These are phyloP conservation scores for Nasonia longicornis DNA, from an alignment of 1,140 invertebrate species.

Conservation along the genomic window DNA sequence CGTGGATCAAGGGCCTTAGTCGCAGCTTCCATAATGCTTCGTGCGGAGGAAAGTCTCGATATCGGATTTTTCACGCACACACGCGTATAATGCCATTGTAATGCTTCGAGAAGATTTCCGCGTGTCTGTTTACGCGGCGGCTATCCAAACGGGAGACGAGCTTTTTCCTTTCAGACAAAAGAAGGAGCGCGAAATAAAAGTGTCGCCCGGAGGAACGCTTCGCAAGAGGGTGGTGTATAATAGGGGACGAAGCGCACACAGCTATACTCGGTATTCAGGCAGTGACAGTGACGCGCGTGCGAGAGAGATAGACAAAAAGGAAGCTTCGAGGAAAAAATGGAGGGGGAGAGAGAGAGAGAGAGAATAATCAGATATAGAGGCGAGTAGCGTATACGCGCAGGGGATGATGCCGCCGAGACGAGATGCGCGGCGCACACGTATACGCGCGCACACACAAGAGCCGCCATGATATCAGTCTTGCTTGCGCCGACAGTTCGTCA, in stretches of 20 bases:
- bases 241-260: not conserved
- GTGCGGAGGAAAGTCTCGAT: not conserved
- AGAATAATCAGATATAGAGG: constrained; percentile 43
- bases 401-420: constrained; percentile 21
- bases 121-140: not conserved
- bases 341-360: constrained; percentile 46
- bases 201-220: not conserved
- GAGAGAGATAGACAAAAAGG: constrained; percentile 49
- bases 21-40: constrained; percentile 44
- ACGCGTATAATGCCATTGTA: constrained; percentile 10
- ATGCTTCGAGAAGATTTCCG: not conserved
- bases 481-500: constrained; percentile 71
- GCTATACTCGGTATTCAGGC: not conserved
- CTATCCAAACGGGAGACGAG: not conserved
- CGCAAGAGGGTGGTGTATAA: constrained; percentile 7
- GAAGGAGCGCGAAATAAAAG: not conserved
- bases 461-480: constrained; percentile 71
- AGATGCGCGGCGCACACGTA: not conserved
- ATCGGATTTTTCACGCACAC: constrained; percentile 22
- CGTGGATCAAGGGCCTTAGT: constrained; percentile 57
- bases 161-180: not conserved
- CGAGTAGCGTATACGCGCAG: constrained; percentile 12
- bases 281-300: constrained; percentile 36
- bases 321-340: constrained; percentile 40
- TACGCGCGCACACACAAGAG: constrained; percentile 53